phyloP scores from a whole-genome alignment of 2,797 vertebrate genomes.

The Takifugu rubripes region DNA sequence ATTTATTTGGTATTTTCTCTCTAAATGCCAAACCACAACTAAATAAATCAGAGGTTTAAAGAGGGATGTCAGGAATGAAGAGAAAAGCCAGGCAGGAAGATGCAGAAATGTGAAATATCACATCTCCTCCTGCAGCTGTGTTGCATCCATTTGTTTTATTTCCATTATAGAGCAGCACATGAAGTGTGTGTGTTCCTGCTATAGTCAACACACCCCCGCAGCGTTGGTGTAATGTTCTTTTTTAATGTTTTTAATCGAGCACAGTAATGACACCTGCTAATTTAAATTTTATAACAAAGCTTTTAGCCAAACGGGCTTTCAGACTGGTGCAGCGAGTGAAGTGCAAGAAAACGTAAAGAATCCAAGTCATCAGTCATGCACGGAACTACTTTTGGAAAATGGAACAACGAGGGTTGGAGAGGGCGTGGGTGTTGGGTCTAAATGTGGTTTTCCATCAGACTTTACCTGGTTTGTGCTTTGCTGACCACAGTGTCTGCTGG shows the following conservation, averaged over 20 bases:
- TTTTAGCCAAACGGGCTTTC: constrained; percentile 2
- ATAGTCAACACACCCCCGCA: constrained; percentile 23
- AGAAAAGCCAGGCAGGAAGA: neutral
- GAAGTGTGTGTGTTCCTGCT: neutral
- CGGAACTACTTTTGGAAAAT: neutral
- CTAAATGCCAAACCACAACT: too few species aligned
- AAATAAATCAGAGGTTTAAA: too few species aligned
- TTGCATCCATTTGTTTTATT: neutral
- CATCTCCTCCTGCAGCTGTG: neutral
- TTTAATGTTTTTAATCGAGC: neutral
- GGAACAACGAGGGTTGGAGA: constrained; percentile 9
- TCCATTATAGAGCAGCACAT: neutral
- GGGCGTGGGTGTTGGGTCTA: neutral
- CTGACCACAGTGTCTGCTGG: constrained; percentile 97
- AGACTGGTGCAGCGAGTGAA: neutral
- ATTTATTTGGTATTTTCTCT: too few species aligned
- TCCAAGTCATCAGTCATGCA: constrained; percentile 2
- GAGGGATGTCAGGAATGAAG: too few species aligned
- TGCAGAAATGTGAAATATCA: neutral
- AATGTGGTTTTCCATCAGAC: constrained; percentile 7
- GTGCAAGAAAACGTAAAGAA: neutral
- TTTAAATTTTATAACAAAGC: constrained; percentile 7
- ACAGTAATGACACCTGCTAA: constrained; percentile 12
- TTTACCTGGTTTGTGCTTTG: constrained; percentile 97
- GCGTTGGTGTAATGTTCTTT: constrained; percentile 11